Percentiles rank a stretch among this genome's conserved stretches.
Evolutionary conservation across 2,888 invertebrate species (phyloP).

Genomic region (Dendrolimus pini): DNA sequence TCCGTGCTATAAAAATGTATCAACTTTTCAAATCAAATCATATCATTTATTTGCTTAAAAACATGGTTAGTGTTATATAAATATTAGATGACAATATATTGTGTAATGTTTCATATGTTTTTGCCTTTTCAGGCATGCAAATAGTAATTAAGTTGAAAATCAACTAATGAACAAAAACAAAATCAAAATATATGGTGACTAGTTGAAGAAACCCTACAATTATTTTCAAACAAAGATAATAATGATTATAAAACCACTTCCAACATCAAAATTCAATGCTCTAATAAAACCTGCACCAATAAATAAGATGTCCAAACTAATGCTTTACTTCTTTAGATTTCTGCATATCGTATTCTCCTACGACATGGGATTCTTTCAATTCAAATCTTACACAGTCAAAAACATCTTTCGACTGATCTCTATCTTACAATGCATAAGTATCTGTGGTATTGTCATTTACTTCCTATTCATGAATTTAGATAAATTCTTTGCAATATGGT

Average conservation of each 20-base stretch:
- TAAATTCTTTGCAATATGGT: neutral
- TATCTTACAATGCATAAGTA: neutral
- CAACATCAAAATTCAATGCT: neutral
- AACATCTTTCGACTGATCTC: neutral
- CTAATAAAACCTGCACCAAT: neutral
- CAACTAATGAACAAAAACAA: no score
- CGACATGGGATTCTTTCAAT: slow-evolving; percentile 5
- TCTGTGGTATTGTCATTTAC: neutral
- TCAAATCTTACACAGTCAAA: slow-evolving; percentile 1
- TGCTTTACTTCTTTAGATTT: slow-evolving; percentile 1
- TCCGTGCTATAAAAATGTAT: no score
- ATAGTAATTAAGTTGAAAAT: no score
- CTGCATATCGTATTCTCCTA: slow-evolving; percentile 1
- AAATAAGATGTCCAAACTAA: neutral
- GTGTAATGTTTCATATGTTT: no score
- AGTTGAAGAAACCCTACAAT: no score
- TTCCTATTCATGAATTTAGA: neutral
- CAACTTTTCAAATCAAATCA: no score
- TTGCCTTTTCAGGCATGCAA: no score
- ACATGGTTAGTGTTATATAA: no score
- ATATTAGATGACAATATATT: no score
- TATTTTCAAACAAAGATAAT: neutral
- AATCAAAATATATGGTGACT: no score
- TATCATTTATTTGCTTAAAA: no score
- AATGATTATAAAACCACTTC: neutral